Conservation (phyloP, 2,888 invertebrate genomes). For the Tiliacea citrago region DNA sequence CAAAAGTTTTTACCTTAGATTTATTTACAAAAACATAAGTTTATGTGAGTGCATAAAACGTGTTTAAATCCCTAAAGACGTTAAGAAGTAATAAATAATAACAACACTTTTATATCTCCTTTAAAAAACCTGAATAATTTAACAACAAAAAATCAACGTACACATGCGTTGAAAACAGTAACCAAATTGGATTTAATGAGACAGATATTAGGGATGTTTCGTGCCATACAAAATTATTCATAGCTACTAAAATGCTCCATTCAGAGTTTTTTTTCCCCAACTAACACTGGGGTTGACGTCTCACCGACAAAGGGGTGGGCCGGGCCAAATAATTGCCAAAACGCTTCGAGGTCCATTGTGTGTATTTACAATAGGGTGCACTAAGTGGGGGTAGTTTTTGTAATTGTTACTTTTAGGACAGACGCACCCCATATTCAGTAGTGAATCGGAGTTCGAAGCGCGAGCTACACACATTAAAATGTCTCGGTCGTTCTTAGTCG, state of each 20-base stretch:
- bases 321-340: constrained; percentile 90
- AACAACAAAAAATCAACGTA: constrained; percentile 64
- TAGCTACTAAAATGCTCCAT: constrained; percentile 89
- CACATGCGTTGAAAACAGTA: constrained; percentile 81
- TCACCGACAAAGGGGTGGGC: constrained; percentile 89
- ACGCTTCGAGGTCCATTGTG: constrained; percentile 90
- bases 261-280: constrained; percentile 83
- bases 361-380: constrained; percentile 89
- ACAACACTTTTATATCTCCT: constrained; percentile 31
- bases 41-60: not conserved
- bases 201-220: constrained; percentile 88
- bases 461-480: constrained; percentile 85
- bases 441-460: constrained; percentile 75
- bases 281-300: constrained; percentile 87
- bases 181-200: constrained; percentile 89
- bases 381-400: constrained; percentile 90
- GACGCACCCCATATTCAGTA: constrained; percentile 83
- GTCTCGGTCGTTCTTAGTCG: constrained; percentile 96
- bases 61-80: constrained; percentile 17
- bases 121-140: constrained; percentile 56
- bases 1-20: not conserved
- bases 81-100: constrained; percentile 35
- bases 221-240: constrained; percentile 90
- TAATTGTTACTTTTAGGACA: constrained; percentile 87
- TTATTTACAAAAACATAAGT: not conserved